Base-by-base conservation (phyloP, 2,113 vertebrate species). In the Brachyhypopomus occidentalis region DNA sequence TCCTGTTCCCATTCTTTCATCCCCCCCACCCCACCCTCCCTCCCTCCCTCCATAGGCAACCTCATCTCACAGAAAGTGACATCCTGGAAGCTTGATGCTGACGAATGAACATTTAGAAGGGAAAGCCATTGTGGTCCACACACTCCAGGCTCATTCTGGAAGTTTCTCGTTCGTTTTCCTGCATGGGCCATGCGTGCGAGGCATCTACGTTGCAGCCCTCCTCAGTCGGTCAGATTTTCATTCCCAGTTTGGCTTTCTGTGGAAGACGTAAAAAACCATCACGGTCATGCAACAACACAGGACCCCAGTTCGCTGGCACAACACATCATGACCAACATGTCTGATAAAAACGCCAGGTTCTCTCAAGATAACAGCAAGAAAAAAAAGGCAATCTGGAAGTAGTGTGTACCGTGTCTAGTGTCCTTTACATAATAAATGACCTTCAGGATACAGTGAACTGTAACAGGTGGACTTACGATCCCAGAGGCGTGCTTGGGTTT, bases 191-290 rank as follows among this genome's bases (percentile, higher is more conserved):
- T 22, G 66, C 2, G 2, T 6, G 19, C n/a, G 6, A 19, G 38
- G 34, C 7, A 36, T 36, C 20, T 5, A 19, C 16, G 17, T 9
- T 73, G 59, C 36, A 25, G 34, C 34, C 6, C 36, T 62, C 81
- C 62, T 0, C 30, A 30, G 30, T 20, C 88, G 70, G 55, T 95
- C 89, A 98, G 59, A 95, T 97, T 92, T 98, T 98, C 96, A 98
- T 97, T 78, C 95, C 96, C 88, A 98, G 95, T 88, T 98, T 98
- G 84, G 97, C 97, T 97, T 98, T 98, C 97, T 98, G 93, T 88
- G 91, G 91, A 90, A 87, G 55, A 87, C 87, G 83, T 27, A 76
- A 11, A 16, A 59, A 64, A 75, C 74, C 19, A 14, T 23, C 16
- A 7, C 6, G 36, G 67, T 36, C 11, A 70, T 52, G 45, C 12